Evolutionary conservation across 2,113 vertebrate genomes (phyloP).

Genomic region (Sebastes fasciatus): DNA sequence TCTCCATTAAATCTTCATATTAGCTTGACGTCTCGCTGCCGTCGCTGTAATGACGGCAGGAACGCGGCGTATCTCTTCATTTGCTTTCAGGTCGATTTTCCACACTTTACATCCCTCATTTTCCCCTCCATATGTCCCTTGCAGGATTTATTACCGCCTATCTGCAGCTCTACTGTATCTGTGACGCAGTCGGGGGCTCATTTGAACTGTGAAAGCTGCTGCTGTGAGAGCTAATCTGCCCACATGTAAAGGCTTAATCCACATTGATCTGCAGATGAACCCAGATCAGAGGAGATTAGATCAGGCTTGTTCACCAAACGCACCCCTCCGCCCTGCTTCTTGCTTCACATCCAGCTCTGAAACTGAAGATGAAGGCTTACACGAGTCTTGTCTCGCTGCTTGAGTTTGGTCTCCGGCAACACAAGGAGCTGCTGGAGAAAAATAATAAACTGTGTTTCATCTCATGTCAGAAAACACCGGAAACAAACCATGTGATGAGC

Average conservation of each 20-base stretch:
- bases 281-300: slow-evolving; percentile 67
- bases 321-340: not conserved
- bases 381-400: not conserved
- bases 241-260: slow-evolving; percentile 64
- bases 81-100: slow-evolving; percentile 56
- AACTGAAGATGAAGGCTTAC: slow-evolving; percentile 9
- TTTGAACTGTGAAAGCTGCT: slow-evolving; percentile 41
- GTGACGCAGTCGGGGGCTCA: slow-evolving; percentile 16
- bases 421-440: not conserved
- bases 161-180: slow-evolving; percentile 33
- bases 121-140: slow-evolving; percentile 37
- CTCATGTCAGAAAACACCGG: not conserved
- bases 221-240: slow-evolving; percentile 55
- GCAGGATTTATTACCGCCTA: slow-evolving; percentile 48
- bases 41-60: slow-evolving; percentile 43
- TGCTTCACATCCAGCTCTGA: slow-evolving; percentile 4
- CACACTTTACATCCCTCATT: slow-evolving; percentile 48
- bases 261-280: slow-evolving; percentile 67
- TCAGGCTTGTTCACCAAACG: slow-evolving; percentile 42
- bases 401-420: slow-evolving; percentile 3
- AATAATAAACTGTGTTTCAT: not conserved
- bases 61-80: slow-evolving; percentile 36
- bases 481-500: not conserved
- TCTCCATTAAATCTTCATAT: slow-evolving; percentile 62
- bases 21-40: slow-evolving; percentile 33